Evolutionary conservation across 2,797 vertebrate genomes (phyloP).

Genomic region (Scolopax rusticola): DNA sequence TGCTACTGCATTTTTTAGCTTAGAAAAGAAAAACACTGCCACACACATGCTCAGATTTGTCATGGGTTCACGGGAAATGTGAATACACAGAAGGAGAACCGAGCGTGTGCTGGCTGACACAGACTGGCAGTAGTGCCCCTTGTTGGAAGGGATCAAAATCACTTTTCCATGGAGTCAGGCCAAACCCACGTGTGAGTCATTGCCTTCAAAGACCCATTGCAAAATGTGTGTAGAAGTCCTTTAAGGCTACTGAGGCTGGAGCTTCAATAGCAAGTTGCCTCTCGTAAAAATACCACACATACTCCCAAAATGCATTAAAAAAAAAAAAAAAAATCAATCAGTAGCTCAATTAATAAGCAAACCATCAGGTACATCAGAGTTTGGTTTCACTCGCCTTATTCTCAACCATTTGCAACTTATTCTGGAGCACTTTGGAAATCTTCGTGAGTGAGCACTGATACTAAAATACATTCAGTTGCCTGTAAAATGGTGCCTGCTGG

Average conservation of each 20-base stretch:
- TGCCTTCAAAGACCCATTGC: slow-evolving; percentile 37
- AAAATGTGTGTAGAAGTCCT: slow-evolving; percentile 18
- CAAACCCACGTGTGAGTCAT: slow-evolving; percentile 35
- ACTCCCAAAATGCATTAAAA: neutral
- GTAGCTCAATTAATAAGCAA: neutral
- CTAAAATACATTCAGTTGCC: neutral
- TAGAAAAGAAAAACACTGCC: slow-evolving; percentile 55
- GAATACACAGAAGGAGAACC: slow-evolving; percentile 7
- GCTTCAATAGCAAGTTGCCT: neutral
- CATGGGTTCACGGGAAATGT: neutral
- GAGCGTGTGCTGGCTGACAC: neutral
- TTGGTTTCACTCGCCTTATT: neutral
- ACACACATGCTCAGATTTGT: slow-evolving; percentile 59
- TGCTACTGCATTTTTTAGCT: neutral
- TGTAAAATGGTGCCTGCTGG: neutral
- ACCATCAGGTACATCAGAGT: neutral
- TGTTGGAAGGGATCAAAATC: slow-evolving; percentile 30
- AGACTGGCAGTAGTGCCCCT: neutral
- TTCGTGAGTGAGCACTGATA: neutral
- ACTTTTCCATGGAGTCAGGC: slow-evolving; percentile 24
- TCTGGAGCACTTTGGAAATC: neutral
- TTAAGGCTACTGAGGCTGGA: slow-evolving; percentile 13
- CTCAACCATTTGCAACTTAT: neutral
- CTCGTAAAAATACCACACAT: neutral
- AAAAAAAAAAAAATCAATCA: slow-evolving; percentile 40